Conservation (phyloP, 2,888 invertebrate species). For the Antitype chi region DNA sequence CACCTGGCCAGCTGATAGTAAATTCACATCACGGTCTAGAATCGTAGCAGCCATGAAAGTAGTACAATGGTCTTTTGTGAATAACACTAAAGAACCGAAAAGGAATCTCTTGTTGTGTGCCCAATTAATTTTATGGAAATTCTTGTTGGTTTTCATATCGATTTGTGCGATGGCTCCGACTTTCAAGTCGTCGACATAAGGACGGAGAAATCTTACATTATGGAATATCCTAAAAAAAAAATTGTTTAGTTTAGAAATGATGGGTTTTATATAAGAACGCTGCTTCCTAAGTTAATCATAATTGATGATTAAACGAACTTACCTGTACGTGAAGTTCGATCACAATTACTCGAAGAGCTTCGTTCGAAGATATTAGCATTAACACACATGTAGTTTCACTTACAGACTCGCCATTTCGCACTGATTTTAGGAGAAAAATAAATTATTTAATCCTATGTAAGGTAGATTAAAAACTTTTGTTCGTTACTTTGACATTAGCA, state of each 20-base stretch:
- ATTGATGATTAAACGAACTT: no score
- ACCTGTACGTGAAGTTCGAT: no score
- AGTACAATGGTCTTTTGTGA: conserved; percentile 93
- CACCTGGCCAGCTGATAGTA: conserved; percentile 80
- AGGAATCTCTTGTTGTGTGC: conserved; percentile 90
- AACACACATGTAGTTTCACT: no score
- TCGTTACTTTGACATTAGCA: no score
- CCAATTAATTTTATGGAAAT: conserved; percentile 82
- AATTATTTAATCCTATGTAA: no score
- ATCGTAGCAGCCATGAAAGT: conserved; percentile 93
- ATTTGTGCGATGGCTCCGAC: conserved; percentile 80
- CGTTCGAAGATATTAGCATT: no score
- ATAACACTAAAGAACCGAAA: conserved; percentile 93
- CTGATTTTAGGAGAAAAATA: no score
- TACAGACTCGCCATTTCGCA: no score
- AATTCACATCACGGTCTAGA: conserved; percentile 87
- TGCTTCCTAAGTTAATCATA: neutral
- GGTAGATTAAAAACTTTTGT: no score
- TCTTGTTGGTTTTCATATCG: conserved; percentile 72
- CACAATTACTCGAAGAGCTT: no score
- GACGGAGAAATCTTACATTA: conserved; percentile 82
- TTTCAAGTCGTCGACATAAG: conserved; percentile 78
- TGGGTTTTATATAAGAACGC: no score
- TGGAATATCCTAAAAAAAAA: conserved; percentile 81
- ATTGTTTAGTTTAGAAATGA: no score